A percentile compares a stretch with the other conserved stretches of the same genome.
Conservation (phyloP, 2,113 vertebrate genomes). For the Accipiter virgatus region DNA sequence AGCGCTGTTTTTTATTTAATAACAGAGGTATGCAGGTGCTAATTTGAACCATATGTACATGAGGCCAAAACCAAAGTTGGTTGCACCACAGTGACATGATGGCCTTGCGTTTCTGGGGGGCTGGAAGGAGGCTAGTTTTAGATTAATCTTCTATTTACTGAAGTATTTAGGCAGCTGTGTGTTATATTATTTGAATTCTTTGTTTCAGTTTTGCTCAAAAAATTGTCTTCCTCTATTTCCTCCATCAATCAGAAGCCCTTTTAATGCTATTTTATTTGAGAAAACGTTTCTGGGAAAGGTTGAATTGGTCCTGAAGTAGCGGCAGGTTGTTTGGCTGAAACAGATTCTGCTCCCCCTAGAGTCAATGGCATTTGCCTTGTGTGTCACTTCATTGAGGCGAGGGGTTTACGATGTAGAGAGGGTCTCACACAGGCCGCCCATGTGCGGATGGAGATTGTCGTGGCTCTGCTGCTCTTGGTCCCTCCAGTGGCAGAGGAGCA, state of each 20-base stretch:
- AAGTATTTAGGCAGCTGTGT: neutral
- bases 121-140: neutral
- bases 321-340: neutral
- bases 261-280: neutral
- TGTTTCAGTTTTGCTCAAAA: neutral
- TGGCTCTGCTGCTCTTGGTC: fast-evolving
- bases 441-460: too few relatives aligned
- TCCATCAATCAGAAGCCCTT: neutral
- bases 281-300: neutral
- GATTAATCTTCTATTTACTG: constrained; percentile 19
- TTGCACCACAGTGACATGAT: neutral
- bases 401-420: fast-evolving
- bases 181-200: neutral
- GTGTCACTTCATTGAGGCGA: fast-evolving
- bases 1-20: constrained; percentile 70
- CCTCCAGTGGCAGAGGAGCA: neutral
- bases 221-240: neutral
- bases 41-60: constrained; percentile 71
- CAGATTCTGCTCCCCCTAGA: fast-evolving
- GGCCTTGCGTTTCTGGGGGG: neutral
- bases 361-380: fast-evolving
- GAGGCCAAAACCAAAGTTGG: constrained; percentile 14
- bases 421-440: fast-evolving
- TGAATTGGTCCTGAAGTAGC: neutral
- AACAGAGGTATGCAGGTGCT: constrained; percentile 76